Evolutionary conservation across 2,113 vertebrate species (phyloP).

Genomic region (Phalacrocorax pelagicus): DNA sequence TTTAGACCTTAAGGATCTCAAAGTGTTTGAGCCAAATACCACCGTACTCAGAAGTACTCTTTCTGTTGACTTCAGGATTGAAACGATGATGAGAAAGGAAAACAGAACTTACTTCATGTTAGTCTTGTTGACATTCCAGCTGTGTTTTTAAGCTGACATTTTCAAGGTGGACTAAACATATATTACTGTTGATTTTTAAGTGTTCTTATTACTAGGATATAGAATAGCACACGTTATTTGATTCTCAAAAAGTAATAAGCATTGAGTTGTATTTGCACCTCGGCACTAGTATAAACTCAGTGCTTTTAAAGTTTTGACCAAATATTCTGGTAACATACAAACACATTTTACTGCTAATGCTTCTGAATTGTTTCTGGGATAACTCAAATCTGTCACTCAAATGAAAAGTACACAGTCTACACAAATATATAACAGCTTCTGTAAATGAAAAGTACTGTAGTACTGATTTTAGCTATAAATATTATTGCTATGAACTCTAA

Average conservation of each 20-base stretch:
- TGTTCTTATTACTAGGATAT: not conserved
- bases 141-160: slow-evolving; percentile 22
- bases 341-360: not conserved
- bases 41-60: not conserved
- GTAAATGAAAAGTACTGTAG: not conserved
- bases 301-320: not conserved
- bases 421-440: not conserved
- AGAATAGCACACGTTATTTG: not conserved
- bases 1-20: not conserved
- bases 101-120: not conserved
- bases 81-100: slow-evolving; percentile 35
- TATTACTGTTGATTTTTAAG: not conserved
- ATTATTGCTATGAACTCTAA: not conserved
- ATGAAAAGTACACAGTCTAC: not conserved
- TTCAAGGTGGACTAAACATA: slow-evolving; percentile 28
- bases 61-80: slow-evolving; percentile 19
- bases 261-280: not conserved
- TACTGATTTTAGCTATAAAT: slow-evolving; percentile 36
- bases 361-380: not conserved
- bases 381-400: not conserved
- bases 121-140: slow-evolving; percentile 27
- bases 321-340: not conserved
- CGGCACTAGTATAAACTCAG: not conserved
- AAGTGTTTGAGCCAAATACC: not conserved
- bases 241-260: not conserved